Base-by-base conservation (phyloP, 2,888 invertebrate genomes). In the Spodoptera picta region DNA sequence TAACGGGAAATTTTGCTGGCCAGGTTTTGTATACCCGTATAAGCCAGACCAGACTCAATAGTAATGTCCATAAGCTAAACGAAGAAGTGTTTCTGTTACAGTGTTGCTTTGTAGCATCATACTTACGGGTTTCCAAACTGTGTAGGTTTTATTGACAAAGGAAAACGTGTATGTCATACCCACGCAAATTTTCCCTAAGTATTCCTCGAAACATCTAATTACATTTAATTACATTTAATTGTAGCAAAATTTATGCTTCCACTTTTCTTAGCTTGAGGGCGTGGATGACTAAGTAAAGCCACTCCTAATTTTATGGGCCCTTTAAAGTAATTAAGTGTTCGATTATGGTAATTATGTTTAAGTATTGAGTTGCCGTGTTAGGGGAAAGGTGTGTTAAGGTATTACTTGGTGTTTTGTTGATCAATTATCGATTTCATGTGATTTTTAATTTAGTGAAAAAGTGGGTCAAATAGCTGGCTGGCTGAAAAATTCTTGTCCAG, bases 241-340 rank as follows among this genome's bases (percentile, higher is more conserved):
- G 23, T 44, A 55, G 24, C 41, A 48, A n/a, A 46, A 72, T 72
- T 58, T 52, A 72, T 52, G 11, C 45, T 42, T 56, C 45, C 43
- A 50, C 49, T 24, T 65, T 43, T 41, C 55, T 65, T 59, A 23
- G 43, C 19, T 31, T 36, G n/a, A 69, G 51, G 72, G 72, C 42
- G 73, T 47, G 58, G 44, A 62, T 43, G 14, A 51, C 44, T 56
- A 44, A 69, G 43, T 51, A 45, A 6, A 23, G 49, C 42, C 73
- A 61, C 72, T 53, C 77, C 73, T 53, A 50, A 27, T 36, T 65
- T 64, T 58, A 52, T 71, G 58, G 46, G 11, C 41, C 44, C 19
- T 65, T 72, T 59, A 19, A 56, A 41, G 57, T 72, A 73, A 76
- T 76, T 60, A 64, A 52, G 43, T 51, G 19, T 71, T 65, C 43